Conservation (phyloP, 2,888 invertebrate species). For the Heliconius erato region DNA sequence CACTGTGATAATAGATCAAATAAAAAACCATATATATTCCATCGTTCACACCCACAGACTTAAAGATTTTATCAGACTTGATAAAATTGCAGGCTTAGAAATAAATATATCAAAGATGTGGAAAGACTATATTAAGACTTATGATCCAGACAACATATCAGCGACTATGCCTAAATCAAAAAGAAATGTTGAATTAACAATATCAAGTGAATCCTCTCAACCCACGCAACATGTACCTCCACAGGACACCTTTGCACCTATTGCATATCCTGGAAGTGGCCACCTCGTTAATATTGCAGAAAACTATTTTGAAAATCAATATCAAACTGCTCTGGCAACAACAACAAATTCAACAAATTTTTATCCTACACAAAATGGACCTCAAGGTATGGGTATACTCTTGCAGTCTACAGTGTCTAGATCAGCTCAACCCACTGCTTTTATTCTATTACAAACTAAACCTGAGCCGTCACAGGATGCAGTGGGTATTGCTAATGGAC, state of each 20-base stretch:
- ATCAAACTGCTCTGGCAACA: conserved; percentile 72
- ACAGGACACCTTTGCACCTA: conserved; percentile 72
- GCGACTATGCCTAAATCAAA: conserved; percentile 83
- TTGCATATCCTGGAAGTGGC: conserved; percentile 79
- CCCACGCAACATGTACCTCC: conserved; percentile 59
- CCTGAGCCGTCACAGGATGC: conserved; percentile 73
- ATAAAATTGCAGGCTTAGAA: conserved; percentile 85
- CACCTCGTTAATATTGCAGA: conserved; percentile 82
- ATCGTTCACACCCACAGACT: conserved; percentile 83
- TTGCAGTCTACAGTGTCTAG: conserved; percentile 74
- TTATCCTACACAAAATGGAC: conserved; percentile 77
- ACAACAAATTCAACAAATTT: conserved; percentile 74
- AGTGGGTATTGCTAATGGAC: conserved; percentile 66
- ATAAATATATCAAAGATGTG: conserved; percentile 86
- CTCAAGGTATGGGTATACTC: conserved; percentile 79
- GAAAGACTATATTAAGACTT: conserved; percentile 85
- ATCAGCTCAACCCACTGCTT: conserved; percentile 75
- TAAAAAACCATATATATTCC: conserved; percentile 84
- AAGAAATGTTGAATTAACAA: conserved; percentile 67
- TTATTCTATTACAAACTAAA: conserved; percentile 79
- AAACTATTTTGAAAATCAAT: conserved; percentile 83
- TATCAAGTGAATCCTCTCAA: conserved; percentile 61
- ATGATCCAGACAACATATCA: conserved; percentile 83
- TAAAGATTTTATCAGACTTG: conserved; percentile 83
- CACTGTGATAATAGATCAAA: conserved; percentile 80